Evolutionary conservation across 2,888 invertebrate genomes (phyloP), one percentile per base, ranked within the genome.

Genomic region (Buathra laborator): DNA sequence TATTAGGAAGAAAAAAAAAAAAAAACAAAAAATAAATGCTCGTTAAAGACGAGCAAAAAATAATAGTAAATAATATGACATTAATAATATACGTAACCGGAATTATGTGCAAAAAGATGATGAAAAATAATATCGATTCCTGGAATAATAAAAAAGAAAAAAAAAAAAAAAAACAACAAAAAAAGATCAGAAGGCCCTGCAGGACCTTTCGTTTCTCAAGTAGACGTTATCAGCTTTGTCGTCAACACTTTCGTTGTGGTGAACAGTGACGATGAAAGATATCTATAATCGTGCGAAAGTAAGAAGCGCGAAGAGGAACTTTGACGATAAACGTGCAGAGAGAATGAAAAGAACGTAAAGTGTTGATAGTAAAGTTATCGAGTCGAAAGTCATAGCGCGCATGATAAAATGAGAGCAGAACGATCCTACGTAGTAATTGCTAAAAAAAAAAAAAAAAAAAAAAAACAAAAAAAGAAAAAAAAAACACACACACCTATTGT

Each of bases 371-470:
- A 53, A 53, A 53, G 53, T 14, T 29, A 29, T 59, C 29, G 29
- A 19, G 37, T 71, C 71, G 56, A 56, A 59, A 59, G 74, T 37
- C 64, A 46, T 32, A 64, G n/a, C 44, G 56, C 29, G 19, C 16
- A 43, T 32, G 59, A 59, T 24, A 80, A 46, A 80, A 46, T 37
- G 51, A 77, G 64, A 66, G 44, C 66, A 32, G 51, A 46, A 62
- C 72, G 88, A 91, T 92, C 89, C 87, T 90, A 90, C 87, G 83
- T 91, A 91, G 89, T 85, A 84, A 90, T 89, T 90, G 88, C 87
- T 89, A 89, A 48, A 48, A 12, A 48, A 12, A 48, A 19, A 19
- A 19, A 1, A 1, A 19, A 56, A 56, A 48, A 14, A 48, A 48
- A 14, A 12, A 24, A 48, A 14, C 0, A 24, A 56, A 56, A 56